Base-by-base conservation (phyloP, 2,113 vertebrate genomes). In the Halichoerus grypus region DNA sequence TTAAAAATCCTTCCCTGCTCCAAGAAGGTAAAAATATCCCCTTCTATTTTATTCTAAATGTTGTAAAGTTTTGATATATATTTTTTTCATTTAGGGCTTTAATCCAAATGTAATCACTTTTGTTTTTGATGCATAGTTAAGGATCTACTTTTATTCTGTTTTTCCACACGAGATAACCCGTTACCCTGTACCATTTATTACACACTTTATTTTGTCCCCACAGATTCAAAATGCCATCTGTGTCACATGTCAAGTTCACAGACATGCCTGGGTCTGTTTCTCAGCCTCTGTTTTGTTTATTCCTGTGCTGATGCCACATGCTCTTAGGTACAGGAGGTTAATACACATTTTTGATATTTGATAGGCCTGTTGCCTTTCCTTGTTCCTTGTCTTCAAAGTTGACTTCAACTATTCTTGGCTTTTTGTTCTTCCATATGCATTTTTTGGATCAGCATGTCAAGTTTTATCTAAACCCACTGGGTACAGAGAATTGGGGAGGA, bases 351-450 rank as follows among this genome's bases (percentile, higher is more conserved):
- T 63, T 19, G 76, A 51, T 55, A 88, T 67, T 72, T 91, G 67
- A 72, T 59, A 67, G 61, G 9, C 11, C 19, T 72, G 59, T 51
- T 92, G 85, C 2, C 12, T 22, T 53, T 95, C 65, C 67, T 85
- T 21, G 19, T 33, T 76, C 72, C 94, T 79, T 83, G 76, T 86
- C 42, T 80, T 97, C 69, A 84, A 93, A 93, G 36, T 61, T 59
- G 59, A 82, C 53, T 57, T 94, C 42, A 7, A 59, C 26, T 59
- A 10, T 24, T 92, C 26, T 33, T 57, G 49, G 57, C 11, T 12
- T 93, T 97, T 65, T 55, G 69, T 67, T 72, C 39, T 49, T 61
- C 42, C 39, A 22, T 71, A 42, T 63, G 14, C 9, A 36, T 63
- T 80, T 85, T 92, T 96, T 88, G 53, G 11, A 53, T 19, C 28